A percentile compares a stretch with the other conserved stretches of the same genome.
Evolutionary conservation across 2,888 invertebrate species (phyloP).

Genomic region (Lampropteryx suffumata): DNA sequence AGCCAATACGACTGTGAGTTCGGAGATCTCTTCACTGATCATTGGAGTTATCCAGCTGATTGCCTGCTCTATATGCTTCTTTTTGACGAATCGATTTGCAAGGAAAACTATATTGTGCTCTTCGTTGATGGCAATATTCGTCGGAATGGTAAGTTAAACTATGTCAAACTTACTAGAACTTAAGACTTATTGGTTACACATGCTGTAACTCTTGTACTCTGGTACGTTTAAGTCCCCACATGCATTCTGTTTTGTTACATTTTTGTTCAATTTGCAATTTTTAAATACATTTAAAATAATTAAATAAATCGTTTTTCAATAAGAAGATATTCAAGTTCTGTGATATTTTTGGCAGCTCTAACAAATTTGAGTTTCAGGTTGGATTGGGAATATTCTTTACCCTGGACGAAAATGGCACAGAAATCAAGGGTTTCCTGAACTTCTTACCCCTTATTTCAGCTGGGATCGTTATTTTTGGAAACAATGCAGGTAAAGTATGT

Average conservation of each 20-base stretch:
- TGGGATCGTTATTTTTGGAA: background rate
- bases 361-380: background rate
- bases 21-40: constrained; percentile 48
- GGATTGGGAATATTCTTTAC: constrained; percentile 1
- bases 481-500: background rate
- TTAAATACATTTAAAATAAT: no score
- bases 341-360: no score
- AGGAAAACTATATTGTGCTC: background rate
- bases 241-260: no score
- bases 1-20: constrained; percentile 43
- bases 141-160: background rate
- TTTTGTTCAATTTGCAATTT: no score
- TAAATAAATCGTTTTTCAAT: no score
- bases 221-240: no score
- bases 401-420: background rate
- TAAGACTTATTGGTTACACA: no score
- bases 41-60: constrained; percentile 48
- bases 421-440: background rate
- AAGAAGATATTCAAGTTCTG: no score
- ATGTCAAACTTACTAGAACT: no score
- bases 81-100: constrained; percentile 1
- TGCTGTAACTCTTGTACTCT: no score
- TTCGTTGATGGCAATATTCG: background rate
- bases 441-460: background rate
- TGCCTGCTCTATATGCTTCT: constrained; percentile 29